Evolutionary conservation across 2,888 invertebrate species (phyloP).

Genomic region (Strigamia transsilvanica): DNA sequence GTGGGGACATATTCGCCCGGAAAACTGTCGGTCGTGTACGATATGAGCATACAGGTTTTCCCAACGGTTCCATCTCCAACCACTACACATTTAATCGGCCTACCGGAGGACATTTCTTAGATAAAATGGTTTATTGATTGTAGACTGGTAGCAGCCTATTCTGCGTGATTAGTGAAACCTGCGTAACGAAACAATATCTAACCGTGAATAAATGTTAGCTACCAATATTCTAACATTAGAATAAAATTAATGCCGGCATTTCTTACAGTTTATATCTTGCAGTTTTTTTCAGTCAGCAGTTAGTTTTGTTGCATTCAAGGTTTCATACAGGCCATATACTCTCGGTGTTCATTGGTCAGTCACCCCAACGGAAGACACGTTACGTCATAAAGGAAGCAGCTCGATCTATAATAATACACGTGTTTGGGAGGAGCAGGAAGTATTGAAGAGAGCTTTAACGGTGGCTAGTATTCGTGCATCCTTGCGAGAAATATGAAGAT

Average conservation of each 20-base stretch:
- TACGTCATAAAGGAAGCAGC: neutral
- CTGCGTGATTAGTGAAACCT: neutral
- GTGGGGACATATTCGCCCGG: constrained; percentile 72
- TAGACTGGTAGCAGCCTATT: neutral
- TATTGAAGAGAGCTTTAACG: constrained; percentile 49
- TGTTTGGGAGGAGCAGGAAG: neutral
- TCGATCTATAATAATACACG: neutral
- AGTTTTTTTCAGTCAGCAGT: neutral
- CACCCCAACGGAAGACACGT: neutral
- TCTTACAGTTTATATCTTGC: neutral
- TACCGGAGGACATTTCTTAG: constrained; percentile 61
- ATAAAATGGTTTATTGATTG: constrained; percentile 10
- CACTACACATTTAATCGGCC: constrained; percentile 71
- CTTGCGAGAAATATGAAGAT: constrained; percentile 24
- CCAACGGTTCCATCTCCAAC: constrained; percentile 72
- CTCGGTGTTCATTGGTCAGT: constrained; percentile 7
- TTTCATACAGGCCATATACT: neutral
- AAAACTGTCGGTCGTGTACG: constrained; percentile 71
- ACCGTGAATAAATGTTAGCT: neutral
- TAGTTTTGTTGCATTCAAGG: neutral
- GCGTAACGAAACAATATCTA: neutral
- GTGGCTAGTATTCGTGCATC: neutral
- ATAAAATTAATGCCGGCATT: neutral
- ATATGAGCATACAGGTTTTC: constrained; percentile 71
- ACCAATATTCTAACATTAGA: neutral